Conservation (phyloP, 2,888 invertebrate species). For the Habrosyne pyritoides region DNA sequence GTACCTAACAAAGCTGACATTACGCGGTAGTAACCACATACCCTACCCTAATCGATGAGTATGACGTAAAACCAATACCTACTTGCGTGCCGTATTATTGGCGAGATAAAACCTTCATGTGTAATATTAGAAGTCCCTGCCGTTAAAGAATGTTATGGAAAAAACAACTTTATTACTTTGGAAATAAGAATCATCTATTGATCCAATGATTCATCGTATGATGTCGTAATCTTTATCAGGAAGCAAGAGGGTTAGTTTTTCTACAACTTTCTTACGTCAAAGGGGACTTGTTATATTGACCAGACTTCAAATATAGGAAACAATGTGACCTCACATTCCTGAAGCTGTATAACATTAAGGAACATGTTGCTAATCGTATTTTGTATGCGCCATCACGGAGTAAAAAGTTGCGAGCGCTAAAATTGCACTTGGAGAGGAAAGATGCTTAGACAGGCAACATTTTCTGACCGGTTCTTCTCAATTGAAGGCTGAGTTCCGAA, state of each 20-base stretch:
- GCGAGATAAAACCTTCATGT: conserved; percentile 40
- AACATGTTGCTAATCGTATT: conserved; percentile 68
- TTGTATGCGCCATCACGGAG: conserved; percentile 73
- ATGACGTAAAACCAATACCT: conserved; percentile 14
- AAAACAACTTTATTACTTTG: too few relatives aligned
- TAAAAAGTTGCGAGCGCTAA: conserved; percentile 48
- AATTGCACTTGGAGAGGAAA: conserved; percentile 38
- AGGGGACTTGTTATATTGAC: too few relatives aligned
- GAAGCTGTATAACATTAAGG: conserved; percentile 52
- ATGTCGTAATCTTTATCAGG: too few relatives aligned
- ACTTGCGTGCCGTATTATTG: conserved; percentile 36
- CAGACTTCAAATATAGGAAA: conserved; percentile 54
- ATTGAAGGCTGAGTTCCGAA: too few relatives aligned
- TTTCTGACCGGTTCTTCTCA: not conserved
- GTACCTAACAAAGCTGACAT: not conserved
- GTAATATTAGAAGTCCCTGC: too few relatives aligned
- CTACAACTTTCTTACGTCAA: too few relatives aligned
- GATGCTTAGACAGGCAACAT: not conserved
- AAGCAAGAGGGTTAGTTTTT: too few relatives aligned
- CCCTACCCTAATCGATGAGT: not conserved
- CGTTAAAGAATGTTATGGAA: too few relatives aligned
- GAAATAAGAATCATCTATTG: too few relatives aligned
- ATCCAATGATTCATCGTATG: too few relatives aligned
- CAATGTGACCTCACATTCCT: conserved; percentile 62
- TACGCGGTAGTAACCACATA: not conserved